A percentile compares a stretch with the other conserved stretches of the same genome.
Evolutionary conservation across 37 sponge, comb jelly and placozoan genomes (phyloP).

Genomic region (Eunapius fragilis): DNA sequence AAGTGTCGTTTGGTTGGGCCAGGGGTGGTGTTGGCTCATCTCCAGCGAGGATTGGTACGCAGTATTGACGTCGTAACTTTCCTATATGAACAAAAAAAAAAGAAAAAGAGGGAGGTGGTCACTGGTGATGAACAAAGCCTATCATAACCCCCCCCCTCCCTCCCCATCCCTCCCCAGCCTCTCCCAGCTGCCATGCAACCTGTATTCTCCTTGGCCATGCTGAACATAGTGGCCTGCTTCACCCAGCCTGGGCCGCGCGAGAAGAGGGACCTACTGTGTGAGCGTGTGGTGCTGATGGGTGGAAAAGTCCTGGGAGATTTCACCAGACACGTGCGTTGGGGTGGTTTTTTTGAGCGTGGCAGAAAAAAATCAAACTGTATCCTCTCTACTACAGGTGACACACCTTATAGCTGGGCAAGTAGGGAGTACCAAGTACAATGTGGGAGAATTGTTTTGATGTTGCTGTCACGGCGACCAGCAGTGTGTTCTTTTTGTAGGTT

Average conservation of each 20-base stretch:
- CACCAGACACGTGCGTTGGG: constrained; percentile 56
- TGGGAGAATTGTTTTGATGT: constrained; percentile 1
- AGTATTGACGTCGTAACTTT: not conserved
- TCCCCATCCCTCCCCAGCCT: constrained; percentile 23
- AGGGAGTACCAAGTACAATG: constrained; percentile 83
- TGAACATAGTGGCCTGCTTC: constrained; percentile 66
- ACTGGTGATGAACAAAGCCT: not conserved
- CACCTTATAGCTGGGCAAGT: constrained; percentile 92
- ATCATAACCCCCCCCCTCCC: too few relatives aligned
- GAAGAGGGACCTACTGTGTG: constrained; percentile 27
- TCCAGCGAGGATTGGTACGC: constrained; percentile 63
- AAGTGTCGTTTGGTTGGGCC: constrained; percentile 68
- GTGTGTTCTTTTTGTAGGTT: constrained; percentile 34
- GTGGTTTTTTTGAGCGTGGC: not conserved
- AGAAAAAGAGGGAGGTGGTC: not conserved
- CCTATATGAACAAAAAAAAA: too few relatives aligned
- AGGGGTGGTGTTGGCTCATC: constrained; percentile 58
- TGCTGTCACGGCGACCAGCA: not conserved
- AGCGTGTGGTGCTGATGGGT: constrained; percentile 74
- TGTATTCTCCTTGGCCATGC: constrained; percentile 76
- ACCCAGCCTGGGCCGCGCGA: constrained; percentile 71
- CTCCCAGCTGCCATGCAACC: constrained; percentile 45
- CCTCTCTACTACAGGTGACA: constrained; percentile 39
- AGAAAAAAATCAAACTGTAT: not conserved
- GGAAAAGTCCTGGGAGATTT: constrained; percentile 59